Base-by-base conservation (phyloP, 92 coral and sea anemone species). In the Epizoanthus fatuus region DNA sequence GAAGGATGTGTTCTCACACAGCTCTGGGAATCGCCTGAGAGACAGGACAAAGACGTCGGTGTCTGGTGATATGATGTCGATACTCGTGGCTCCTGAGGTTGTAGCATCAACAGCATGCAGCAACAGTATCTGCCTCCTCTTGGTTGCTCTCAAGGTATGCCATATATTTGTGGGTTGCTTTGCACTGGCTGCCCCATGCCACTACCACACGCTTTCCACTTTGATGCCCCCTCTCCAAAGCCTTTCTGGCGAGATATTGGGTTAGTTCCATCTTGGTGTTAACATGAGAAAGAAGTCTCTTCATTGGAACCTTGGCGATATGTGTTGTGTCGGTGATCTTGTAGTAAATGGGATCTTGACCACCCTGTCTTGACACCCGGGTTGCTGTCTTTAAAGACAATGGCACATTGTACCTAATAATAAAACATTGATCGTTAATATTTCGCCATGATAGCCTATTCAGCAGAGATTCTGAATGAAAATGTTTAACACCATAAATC, bases 41-140 rank as follows among this genome's bases (percentile, higher is more conserved):
- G 90, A 20, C 77, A 86, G 79, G n/a, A 90, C 87, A 86, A 90
- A 90, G 14, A 90, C 88, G 69, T 90, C 77, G 45, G 90, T 86
- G 87, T 90, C 87, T 8, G 91, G 86, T 14, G 77, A 72, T 60
- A 72, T 35, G 22, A 80, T 87, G 62, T 81, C 42, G 66, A 86
- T 69, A 57, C 86, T 69, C 70, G 51, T 86, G 49, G 85, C 90
- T 86, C 90, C 90, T 19, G 83, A 75, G 3, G 78, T 40, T 4
- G 84, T 85, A 42, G 93, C 93, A 72, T 80, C 89, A 8, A 84
- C 74, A 5, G 93, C 93, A 32, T 89, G 93, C 12, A 89, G 75
- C 32, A 89, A 7, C 1, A 89, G 32, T 84, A 62, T 90, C 90
- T 35, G 84, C 90, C 79, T 86, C 90, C 40, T 90, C 93, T 63